Percentiles rank a stretch among this genome's conserved stretches.
phyloP scores from a whole-genome alignment of 2,113 vertebrate genomes.

The Myiozetetes cayanensis region DNA sequence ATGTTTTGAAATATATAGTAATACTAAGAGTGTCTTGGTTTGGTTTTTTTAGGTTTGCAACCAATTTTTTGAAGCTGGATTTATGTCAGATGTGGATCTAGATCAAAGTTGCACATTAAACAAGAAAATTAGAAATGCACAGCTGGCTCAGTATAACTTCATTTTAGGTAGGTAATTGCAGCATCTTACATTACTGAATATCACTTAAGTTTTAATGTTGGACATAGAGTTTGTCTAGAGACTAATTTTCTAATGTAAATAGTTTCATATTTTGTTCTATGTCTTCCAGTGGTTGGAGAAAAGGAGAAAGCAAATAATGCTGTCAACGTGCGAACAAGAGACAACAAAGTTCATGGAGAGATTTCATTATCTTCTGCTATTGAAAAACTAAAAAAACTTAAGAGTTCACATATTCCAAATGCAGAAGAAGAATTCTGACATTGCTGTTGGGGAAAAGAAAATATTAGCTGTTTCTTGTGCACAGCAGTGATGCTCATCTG shows the following conservation, averaged over 20 bases:
- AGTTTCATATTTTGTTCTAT: not conserved
- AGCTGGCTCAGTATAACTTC: conserved; percentile 94
- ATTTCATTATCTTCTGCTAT: conserved; percentile 78
- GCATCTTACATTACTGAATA: not conserved
- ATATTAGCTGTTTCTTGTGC: not conserved
- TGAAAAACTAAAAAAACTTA: conserved; percentile 83
- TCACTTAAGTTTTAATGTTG: not conserved
- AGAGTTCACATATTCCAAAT: conserved; percentile 71
- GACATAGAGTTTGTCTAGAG: not conserved
- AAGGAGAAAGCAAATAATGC: conserved; percentile 85
- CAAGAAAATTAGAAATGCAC: conserved; percentile 94
- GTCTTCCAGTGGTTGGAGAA: conserved; percentile 90
- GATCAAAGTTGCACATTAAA: conserved; percentile 89
- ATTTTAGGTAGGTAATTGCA: conserved; percentile 92
- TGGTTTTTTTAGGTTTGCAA: conserved; percentile 78
- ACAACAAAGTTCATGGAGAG: conserved; percentile 93
- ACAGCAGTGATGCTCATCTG: not conserved
- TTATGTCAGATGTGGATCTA: conserved; percentile 91
- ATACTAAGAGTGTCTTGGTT: not conserved
- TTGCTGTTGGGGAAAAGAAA: not conserved
- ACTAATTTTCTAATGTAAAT: not conserved
- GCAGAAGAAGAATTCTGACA: conserved; percentile 91
- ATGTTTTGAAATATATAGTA: not conserved
- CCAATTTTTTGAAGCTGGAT: conserved; percentile 85
- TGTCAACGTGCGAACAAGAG: conserved; percentile 90